Base-by-base conservation (phyloP, 2,888 invertebrate species). In the Chironomus tentans region DNA sequence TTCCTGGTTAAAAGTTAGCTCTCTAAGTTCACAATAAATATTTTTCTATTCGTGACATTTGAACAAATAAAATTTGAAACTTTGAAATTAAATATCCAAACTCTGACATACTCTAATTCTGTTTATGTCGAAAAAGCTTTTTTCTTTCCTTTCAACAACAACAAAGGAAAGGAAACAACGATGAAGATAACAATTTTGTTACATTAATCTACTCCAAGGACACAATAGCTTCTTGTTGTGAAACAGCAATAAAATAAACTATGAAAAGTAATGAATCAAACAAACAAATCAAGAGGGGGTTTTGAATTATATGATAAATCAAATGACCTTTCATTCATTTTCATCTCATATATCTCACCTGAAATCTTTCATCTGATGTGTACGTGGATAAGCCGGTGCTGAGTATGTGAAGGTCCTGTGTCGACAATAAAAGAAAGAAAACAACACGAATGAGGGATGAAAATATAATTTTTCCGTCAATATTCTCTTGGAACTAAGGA, bases 311-410 rank as follows among this genome's bases (percentile, higher is more conserved):
- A 38, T 38, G 10, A 38, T 38, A 38, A 38, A 38, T 38, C 38
- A 38, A 38, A 38, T 38, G 10, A 38, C 10, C 38, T 38, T 38
- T 38, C 38, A 38, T 38, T 38, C 38, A 38, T 38, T 38, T 38
- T 38, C 38, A 38, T 38, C 38, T 38, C 38, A 65, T 71, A n/a
- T n/a, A 22, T 15, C 62, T 48, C 82, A 86, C 86, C 85, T 90
- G 90, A 86, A 92, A 92, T 82, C 92, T 86, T 81, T 91, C 90
- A 83, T 92, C 92, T 73, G 91, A 91, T 71, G 92, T 92, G 82
- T 92, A 92, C 70, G 91, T 91, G 78, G 90, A 85, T 80, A 91
- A 90, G 15, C 92, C 92, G 0, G 91, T 91, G 38, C 74, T 73
- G 13, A 65, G 65, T 24, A 65, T 65, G 21, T 65, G 65, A 24